Conservation (phyloP, 2,797 vertebrate species). For the Rhinogobio ventralis region DNA sequence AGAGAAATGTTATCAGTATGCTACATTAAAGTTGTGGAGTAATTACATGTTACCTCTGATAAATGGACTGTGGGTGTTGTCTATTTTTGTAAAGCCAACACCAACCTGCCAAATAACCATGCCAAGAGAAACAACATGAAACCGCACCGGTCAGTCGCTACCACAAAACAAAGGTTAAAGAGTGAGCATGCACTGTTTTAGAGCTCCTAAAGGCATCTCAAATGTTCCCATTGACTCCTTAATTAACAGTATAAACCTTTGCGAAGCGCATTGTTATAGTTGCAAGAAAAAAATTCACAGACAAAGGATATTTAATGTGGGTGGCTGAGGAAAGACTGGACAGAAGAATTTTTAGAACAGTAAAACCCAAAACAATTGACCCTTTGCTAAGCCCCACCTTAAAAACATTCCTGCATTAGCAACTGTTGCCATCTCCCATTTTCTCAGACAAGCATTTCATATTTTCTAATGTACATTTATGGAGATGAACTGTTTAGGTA, state of each 20-base stretch:
- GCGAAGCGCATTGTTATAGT: background rate
- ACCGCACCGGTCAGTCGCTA: conserved; percentile 59
- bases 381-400: background rate
- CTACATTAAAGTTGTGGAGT: conserved; percentile 67
- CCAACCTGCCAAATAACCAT: conserved; percentile 68
- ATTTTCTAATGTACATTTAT: background rate
- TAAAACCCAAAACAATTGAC: background rate
- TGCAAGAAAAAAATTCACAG: background rate
- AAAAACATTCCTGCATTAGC: background rate
- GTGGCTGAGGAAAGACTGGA: background rate
- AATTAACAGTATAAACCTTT: conserved; percentile 62
- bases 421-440: background rate
- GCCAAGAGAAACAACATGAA: conserved; percentile 68
- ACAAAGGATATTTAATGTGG: conserved; percentile 33
- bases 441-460: background rate
- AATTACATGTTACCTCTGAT: conserved; percentile 72
- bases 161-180: conserved; percentile 63
- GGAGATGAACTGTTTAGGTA: background rate
- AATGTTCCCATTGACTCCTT: conserved; percentile 64
- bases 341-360: background rate
- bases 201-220: conserved; percentile 63
- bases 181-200: conserved; percentile 61
- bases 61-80: conserved; percentile 67
- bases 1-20: conserved; percentile 67
- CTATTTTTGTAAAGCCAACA: conserved; percentile 71